A percentile compares a stretch with the other conserved stretches of the same genome.
Conservation (phyloP, 2,797 vertebrate species). For the Acrocephalus scirpaceus region DNA sequence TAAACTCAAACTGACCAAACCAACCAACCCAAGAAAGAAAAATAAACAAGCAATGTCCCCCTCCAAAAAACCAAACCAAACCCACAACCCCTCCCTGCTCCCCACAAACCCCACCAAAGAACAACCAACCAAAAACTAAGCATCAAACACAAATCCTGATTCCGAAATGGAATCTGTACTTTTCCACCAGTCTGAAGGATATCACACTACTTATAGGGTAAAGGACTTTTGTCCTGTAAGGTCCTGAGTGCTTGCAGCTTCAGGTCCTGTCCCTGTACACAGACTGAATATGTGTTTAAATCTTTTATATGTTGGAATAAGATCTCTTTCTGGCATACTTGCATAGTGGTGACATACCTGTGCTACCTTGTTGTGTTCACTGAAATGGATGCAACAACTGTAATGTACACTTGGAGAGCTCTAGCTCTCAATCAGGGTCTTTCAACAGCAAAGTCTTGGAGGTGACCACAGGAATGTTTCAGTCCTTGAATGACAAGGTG, state of each 20-base stretch:
- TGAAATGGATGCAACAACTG: neutral
- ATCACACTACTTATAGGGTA: neutral
- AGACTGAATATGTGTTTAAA: neutral
- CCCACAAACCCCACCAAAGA: neutral
- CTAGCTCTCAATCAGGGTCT: neutral
- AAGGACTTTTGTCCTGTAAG: neutral
- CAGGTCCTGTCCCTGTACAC: neutral
- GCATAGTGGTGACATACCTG: neutral
- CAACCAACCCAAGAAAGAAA: neutral
- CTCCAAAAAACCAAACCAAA: neutral
- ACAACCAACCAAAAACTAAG: neutral
- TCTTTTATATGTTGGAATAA: neutral
- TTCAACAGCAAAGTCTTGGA: neutral
- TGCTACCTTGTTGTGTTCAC: fast-evolving
- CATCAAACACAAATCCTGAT: neutral
- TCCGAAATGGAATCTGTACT: neutral
- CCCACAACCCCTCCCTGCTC: neutral
- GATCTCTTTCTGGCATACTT: neutral
- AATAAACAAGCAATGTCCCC: fast-evolving
- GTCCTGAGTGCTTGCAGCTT: neutral
- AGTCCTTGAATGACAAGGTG: neutral
- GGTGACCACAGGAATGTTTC: neutral
- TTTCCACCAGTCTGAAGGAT: neutral
- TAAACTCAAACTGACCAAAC: neutral
- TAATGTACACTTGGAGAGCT: neutral